These are phyloP conservation scores for Anolis apletophallus DNA, from an alignment of 2,797 vertebrate species.

Conservation along the genomic window DNA sequence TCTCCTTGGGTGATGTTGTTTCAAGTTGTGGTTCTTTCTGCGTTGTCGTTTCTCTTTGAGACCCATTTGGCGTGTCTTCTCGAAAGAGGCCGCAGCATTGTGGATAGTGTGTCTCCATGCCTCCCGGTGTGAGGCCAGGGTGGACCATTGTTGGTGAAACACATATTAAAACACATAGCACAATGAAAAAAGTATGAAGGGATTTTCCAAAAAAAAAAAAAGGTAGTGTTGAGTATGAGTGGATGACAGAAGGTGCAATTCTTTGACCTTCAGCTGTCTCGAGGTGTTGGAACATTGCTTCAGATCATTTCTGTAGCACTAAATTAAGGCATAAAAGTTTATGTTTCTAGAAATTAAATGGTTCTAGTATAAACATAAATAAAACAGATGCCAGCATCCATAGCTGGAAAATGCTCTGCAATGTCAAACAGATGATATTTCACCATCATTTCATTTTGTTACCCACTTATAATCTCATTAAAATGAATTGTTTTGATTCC, in stretches of 20 bases:
- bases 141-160: too few species aligned
- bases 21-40: too few species aligned
- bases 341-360: slow-evolving; percentile 25
- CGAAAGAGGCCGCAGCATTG: too few species aligned
- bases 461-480: slow-evolving; percentile 21
- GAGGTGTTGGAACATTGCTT: slow-evolving; percentile 13
- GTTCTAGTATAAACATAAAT: slow-evolving; percentile 5
- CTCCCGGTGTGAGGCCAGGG: too few species aligned
- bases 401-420: slow-evolving; percentile 15
- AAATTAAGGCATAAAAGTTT: slow-evolving; percentile 33
- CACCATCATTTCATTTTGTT: slow-evolving; percentile 20
- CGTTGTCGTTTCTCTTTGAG: too few species aligned
- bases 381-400: slow-evolving; percentile 10
- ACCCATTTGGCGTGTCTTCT: too few species aligned
- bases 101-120: too few species aligned
- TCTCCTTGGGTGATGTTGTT: too few species aligned
- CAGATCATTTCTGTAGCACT: slow-evolving; percentile 6
- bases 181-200: not conserved
- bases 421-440: slow-evolving; percentile 15
- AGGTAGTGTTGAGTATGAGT: not conserved
- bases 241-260: slow-evolving; percentile 5
- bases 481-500: slow-evolving; percentile 14
- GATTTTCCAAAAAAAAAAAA: not conserved
- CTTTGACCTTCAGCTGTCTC: slow-evolving; percentile 11
- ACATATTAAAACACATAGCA: not conserved